Evolutionary conservation across 2,888 invertebrate species (phyloP), one percentile per base, ranked within the genome.

Genomic region (Podabrus alpinus): DNA sequence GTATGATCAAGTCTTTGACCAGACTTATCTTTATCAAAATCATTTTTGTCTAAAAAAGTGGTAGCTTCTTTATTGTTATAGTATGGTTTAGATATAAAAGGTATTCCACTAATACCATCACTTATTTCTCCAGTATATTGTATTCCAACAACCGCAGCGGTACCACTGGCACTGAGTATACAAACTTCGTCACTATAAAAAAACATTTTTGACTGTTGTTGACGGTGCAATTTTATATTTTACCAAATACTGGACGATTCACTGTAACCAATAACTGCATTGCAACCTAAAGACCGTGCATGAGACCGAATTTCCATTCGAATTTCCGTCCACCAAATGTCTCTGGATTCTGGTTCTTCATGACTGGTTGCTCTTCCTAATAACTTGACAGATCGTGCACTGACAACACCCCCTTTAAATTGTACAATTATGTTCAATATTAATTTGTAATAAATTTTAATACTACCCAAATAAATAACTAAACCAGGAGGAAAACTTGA

Each of bases 261-360:
- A n/a, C 91, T 90, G 87, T 99, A 99, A 0, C 97, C 98, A 60
- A 99, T 89, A 66, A 99, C 96, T 5, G 97, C 96, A 86, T 97
- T 97, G 83, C 99, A 99, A 11, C 95, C 94, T 78, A 99, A 89
- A 1, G 97, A 95, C 59, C 96, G 89, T 5, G 97, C 96, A 86
- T 99, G 98, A 3, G 98, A 97, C 0, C 97, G 91, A 73, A 99
- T 94, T 89, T 99, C 99, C 86, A 97, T 97, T 68, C 99, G 89
- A 19, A 99, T 90, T 88, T 99, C 98, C 0, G 95, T 96, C 98
- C 99, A 99, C 97, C 98, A 98, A 1, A 94, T 94, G 83, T 98
- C 97, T 61, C 98, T 90, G 3, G 95, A 94, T 84, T 97, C 97
- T 15, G 96, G 95, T 86, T 97, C 97, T 82, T 97, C 96, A 69